Conservation (phyloP, 2,888 invertebrate genomes). For the Villa cingulata region DNA sequence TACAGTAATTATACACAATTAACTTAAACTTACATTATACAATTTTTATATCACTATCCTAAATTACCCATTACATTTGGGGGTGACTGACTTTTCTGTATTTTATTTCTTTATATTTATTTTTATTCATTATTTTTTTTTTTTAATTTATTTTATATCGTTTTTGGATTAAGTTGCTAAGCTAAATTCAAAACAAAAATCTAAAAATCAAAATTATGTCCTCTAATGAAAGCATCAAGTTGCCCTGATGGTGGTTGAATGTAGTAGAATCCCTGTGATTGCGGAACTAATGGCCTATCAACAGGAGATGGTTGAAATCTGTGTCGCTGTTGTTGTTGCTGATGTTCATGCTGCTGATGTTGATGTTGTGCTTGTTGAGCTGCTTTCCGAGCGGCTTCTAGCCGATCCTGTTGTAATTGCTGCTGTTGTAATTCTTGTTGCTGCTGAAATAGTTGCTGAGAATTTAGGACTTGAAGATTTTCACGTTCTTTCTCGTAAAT, state of each 20-base stretch:
- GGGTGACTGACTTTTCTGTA: neutral
- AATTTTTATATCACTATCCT: neutral
- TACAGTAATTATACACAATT: no score
- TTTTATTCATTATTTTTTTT: no score
- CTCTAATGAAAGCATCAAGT: conserved; percentile 67
- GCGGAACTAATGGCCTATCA: conserved; percentile 22
- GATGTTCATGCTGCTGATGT: conserved; percentile 4
- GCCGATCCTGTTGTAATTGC: conserved; percentile 45
- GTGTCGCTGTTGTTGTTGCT: conserved; percentile 6
- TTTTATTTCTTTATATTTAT: neutral
- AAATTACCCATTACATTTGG: neutral
- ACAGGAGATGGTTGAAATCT: conserved; percentile 8
- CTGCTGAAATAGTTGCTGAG: conserved; percentile 50
- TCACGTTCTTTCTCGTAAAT: conserved; percentile 47
- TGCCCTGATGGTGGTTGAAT: conserved; percentile 49
- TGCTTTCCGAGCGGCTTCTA: conserved; percentile 40
- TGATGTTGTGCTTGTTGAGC: conserved; percentile 20
- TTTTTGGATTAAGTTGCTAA: no score
- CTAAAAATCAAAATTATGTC: conserved; percentile 52
- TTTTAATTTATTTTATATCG: no score
- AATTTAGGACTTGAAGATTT: conserved; percentile 46
- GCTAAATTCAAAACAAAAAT: conserved; percentile 13
- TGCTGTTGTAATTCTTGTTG: conserved; percentile 55
- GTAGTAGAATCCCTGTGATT: conserved; percentile 41
- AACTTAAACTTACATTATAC: no score